Percentiles rank a stretch among this genome's conserved stretches.
Conservation (phyloP, 2,888 invertebrate genomes). For the Cremastinae sp. region DNA sequence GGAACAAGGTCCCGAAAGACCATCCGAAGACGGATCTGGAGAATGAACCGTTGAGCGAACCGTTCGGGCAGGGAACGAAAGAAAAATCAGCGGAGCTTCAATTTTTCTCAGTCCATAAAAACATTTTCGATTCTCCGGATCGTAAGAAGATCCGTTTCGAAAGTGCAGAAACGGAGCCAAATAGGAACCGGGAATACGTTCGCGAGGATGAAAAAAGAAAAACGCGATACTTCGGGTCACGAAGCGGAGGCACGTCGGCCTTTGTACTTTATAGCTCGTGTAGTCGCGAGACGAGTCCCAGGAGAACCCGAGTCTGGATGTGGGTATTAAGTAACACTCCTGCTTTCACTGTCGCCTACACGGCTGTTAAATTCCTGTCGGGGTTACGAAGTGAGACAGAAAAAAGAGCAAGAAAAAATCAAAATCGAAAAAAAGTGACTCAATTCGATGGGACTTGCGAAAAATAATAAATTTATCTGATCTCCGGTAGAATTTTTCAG, state of each 20-base stretch:
- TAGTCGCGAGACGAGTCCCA: conserved; percentile 37
- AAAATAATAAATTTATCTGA: neutral
- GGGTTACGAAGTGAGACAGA: conserved; percentile 36
- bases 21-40: conserved; percentile 44
- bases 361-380: conserved; percentile 70
- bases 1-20: neutral
- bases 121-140: neutral
- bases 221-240: conserved; percentile 31
- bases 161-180: too few relatives aligned
- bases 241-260: conserved; percentile 61
- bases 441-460: neutral
- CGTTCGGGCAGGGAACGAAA: conserved; percentile 20
- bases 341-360: conserved; percentile 77
- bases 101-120: neutral
- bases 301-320: conserved; percentile 57
- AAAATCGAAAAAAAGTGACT: conserved; percentile 1
- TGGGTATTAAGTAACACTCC: conserved; percentile 73
- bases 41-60: conserved; percentile 47
- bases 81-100: neutral
- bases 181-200: too few relatives aligned
- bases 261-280: conserved; percentile 71
- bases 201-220: too few relatives aligned
- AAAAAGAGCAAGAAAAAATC: neutral
- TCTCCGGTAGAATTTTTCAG: too few relatives aligned
- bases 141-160: too few relatives aligned